These are phyloP conservation scores for Platycnemis pennipes DNA, from an alignment of 2,888 invertebrate genomes.

Conservation along the genomic window DNA sequence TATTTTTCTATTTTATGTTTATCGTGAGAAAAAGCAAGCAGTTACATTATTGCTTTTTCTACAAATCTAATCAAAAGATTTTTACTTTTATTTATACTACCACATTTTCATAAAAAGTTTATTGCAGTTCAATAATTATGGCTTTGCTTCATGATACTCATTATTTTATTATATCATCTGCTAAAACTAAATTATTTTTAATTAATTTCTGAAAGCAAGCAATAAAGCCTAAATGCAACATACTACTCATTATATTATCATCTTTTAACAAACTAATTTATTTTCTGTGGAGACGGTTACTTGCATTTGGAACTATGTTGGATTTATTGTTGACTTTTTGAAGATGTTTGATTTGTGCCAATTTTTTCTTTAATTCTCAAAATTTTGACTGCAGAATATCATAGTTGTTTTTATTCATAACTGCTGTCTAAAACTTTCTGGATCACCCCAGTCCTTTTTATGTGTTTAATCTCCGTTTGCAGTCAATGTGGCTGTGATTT, in stretches of 20 bases:
- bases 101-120: conserved; percentile 36
- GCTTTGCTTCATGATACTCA: conserved; percentile 58
- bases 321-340: conserved; percentile 46
- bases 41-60: not conserved
- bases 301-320: conserved; percentile 63
- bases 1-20: conserved; percentile 36
- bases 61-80: conserved; percentile 14
- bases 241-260: conserved; percentile 42
- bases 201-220: conserved; percentile 47
- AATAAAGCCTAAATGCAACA: conserved; percentile 56
- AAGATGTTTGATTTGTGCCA: conserved; percentile 40
- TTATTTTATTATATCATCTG: conserved; percentile 39
- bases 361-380: conserved; percentile 42
- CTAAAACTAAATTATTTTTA: conserved; percentile 42
- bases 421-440: conserved; percentile 35
- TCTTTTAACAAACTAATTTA: conserved; percentile 59
- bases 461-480: conserved; percentile 45
- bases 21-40: not conserved
- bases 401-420: conserved; percentile 50
- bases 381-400: conserved; percentile 60
- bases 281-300: conserved; percentile 56
- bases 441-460: not conserved
- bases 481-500: conserved; percentile 66
- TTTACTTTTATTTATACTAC: conserved; percentile 57
- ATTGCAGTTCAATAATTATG: conserved; percentile 55